Conservation (phyloP, 2,113 vertebrate genomes). For the Monopterus albus region DNA sequence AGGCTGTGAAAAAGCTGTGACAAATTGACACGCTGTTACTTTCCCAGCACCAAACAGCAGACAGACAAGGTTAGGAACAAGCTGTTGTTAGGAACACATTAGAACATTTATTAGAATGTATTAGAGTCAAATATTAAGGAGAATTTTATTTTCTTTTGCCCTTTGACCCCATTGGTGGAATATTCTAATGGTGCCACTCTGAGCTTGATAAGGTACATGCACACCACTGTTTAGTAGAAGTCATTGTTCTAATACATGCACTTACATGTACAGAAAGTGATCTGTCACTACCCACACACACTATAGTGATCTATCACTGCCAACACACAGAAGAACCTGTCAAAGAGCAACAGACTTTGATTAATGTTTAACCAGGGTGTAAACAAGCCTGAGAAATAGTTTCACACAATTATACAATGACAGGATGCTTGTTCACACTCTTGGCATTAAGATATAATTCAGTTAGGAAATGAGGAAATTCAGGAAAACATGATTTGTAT, state of each 20-base stretch:
- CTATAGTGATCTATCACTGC: constrained; percentile 25
- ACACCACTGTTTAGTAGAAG: neutral
- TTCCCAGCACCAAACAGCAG: no score
- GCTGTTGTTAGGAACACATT: no score
- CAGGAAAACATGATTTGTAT: constrained; percentile 53
- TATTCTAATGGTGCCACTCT: constrained; percentile 5
- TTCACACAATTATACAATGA: constrained; percentile 58
- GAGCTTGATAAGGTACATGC: constrained; percentile 5
- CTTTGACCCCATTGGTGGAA: neutral
- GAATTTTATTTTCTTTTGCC: constrained; percentile 22
- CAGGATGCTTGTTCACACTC: constrained; percentile 56
- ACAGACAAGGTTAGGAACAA: no score
- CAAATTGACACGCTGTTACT: no score
- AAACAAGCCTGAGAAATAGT: constrained; percentile 52
- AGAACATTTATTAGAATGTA: no score
- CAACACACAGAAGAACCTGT: constrained; percentile 14
- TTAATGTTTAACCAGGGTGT: constrained; percentile 27
- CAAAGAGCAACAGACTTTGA: constrained; percentile 22
- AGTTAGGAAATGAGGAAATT: no score
- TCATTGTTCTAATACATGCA: constrained; percentile 32
- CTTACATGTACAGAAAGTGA: constrained; percentile 6
- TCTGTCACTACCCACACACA: constrained; percentile 18
- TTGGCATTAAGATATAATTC: constrained; percentile 55
- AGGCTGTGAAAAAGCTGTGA: no score
- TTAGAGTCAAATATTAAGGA: no score